A percentile compares a stretch with the other conserved stretches of the same genome.
phyloP scores from a whole-genome alignment of 2,888 invertebrate genomes.

The Phaonia tiefii region DNA sequence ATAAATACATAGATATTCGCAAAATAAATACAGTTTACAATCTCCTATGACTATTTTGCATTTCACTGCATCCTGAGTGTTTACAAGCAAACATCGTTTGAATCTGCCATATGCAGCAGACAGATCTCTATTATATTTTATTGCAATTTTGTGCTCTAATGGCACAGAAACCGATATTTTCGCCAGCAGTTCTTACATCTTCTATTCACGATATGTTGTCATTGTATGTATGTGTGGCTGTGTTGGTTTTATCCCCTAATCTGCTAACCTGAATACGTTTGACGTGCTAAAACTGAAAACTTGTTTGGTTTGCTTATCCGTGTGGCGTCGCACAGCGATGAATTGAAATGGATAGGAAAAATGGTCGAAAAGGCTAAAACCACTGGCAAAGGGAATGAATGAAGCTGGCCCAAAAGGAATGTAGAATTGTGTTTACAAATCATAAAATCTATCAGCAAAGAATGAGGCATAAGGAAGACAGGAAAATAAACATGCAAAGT shows the following conservation, averaged over 20 bases:
- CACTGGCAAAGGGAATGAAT: neutral
- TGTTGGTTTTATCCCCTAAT: constrained; percentile 13
- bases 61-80: neutral
- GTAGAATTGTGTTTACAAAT: constrained; percentile 13
- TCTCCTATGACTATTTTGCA: neutral
- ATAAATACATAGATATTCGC: too few species aligned
- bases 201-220: constrained; percentile 5
- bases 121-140: constrained; percentile 32
- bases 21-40: too few species aligned
- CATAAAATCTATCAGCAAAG: neutral
- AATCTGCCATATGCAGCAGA: constrained; percentile 21
- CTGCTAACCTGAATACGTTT: constrained; percentile 25
- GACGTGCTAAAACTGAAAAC: constrained; percentile 21
- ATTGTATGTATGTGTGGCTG: neutral
- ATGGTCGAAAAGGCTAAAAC: constrained; percentile 1
- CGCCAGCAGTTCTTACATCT: neutral
- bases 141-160: constrained; percentile 45
- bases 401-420: neutral
- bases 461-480: neutral
- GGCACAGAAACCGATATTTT: constrained; percentile 60
- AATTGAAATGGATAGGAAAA: neutral
- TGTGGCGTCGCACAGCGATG: neutral
- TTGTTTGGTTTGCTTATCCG: constrained; percentile 7
- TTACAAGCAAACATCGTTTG: neutral
- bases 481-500: neutral